Conservation (phyloP, 2,113 vertebrate genomes). For the Platysteira castanea region DNA sequence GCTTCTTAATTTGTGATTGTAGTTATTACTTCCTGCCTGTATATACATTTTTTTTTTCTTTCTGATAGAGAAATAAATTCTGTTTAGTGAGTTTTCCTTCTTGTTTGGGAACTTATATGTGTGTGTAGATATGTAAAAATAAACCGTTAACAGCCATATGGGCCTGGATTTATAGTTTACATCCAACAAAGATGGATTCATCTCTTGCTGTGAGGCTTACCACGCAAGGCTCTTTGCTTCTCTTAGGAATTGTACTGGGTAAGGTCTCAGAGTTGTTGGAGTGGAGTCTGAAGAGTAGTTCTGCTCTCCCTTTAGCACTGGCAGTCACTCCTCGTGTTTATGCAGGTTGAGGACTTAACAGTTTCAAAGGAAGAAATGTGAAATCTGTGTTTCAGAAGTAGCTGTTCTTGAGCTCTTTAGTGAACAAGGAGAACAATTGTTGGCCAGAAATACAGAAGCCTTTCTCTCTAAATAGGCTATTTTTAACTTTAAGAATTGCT, state of each 20-base stretch:
- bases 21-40: not conserved
- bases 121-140: not conserved
- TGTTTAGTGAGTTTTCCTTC: not conserved
- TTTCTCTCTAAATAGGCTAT: not conserved
- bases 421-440: not conserved
- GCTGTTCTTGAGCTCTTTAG: not conserved
- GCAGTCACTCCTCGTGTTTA: accelerated
- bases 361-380: not conserved
- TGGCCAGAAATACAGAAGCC: not conserved
- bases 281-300: not conserved
- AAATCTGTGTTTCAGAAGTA: not conserved
- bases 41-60: not conserved
- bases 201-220: not conserved
- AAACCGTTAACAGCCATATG: not conserved
- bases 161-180: not conserved
- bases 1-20: not conserved
- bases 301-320: not conserved
- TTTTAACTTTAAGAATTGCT: not conserved
- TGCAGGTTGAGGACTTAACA: not conserved
- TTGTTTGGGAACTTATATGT: not conserved
- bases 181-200: not conserved
- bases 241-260: not conserved
- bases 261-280: not conserved
- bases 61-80: not conserved
- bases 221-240: not conserved